Evolutionary conservation across 2,113 vertebrate species (phyloP).

Genomic region (Pagrus major): DNA sequence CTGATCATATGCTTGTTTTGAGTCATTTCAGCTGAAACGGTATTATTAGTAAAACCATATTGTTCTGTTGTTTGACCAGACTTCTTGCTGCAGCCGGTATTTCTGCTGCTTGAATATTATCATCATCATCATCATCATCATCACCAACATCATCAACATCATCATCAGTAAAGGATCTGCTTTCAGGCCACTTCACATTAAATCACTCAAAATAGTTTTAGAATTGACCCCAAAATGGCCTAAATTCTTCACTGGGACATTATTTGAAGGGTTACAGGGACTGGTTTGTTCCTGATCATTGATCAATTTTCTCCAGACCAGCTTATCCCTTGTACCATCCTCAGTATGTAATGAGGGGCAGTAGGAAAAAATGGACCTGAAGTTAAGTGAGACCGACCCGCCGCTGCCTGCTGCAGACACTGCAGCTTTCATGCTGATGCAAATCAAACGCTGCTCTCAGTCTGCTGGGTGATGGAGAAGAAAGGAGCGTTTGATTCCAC

Average conservation of each 20-base stretch:
- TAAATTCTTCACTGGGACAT: not conserved
- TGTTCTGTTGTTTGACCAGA: not conserved
- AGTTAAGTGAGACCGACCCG: slow-evolving; percentile 29
- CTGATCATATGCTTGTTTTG: not conserved
- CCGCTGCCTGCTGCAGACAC: slow-evolving; percentile 57
- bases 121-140: not conserved
- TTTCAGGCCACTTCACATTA: not conserved
- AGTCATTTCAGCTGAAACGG: not conserved
- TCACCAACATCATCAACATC: no score
- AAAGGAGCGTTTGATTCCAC: slow-evolving; percentile 65
- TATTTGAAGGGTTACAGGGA: not conserved
- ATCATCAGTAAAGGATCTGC: not conserved
- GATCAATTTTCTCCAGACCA: not conserved
- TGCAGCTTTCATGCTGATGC: slow-evolving; percentile 66
- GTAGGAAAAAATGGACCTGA: slow-evolving; percentile 25
- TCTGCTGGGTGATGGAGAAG: slow-evolving; percentile 49
- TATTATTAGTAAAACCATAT: not conserved
- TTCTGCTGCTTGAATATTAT: not conserved
- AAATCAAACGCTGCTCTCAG: slow-evolving; percentile 53
- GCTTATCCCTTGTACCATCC: not conserved
- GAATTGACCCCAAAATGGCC: not conserved
- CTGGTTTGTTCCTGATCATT: not conserved
- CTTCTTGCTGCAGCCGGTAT: not conserved
- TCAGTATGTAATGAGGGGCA: not conserved
- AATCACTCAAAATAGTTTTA: not conserved